Conservation (phyloP, 1,140 invertebrate species). For the Rhopalosiphum maidis region DNA sequence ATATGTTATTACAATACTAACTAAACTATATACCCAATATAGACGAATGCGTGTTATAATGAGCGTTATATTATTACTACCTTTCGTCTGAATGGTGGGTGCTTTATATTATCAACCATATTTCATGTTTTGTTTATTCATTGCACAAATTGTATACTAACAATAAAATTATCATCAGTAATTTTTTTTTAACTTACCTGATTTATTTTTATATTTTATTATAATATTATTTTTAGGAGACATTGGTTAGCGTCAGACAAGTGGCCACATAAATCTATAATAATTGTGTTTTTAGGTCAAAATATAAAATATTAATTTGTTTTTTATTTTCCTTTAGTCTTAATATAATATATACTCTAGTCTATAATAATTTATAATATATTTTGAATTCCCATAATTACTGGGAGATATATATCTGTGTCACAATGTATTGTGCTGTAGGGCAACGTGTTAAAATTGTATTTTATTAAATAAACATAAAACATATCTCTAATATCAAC, state of each 20-base stretch:
- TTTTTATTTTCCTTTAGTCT: neutral
- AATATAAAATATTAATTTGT: neutral
- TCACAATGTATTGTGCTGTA: neutral
- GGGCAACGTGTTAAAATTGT: neutral
- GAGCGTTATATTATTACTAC: neutral
- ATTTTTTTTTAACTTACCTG: neutral
- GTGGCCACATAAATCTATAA: neutral
- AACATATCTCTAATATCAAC: neutral
- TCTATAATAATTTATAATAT: neutral
- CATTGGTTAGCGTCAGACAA: neutral
- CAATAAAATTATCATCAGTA: neutral
- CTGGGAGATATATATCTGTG: neutral
- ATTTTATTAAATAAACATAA: slow-evolving; percentile 1
- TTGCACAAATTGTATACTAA: neutral
- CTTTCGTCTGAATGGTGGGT: neutral
- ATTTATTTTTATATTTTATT: neutral
- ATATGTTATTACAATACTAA: neutral
- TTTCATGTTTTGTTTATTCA: neutral
- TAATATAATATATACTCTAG: neutral
- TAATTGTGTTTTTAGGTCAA: neutral
- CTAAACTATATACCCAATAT: neutral
- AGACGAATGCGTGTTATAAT: neutral
- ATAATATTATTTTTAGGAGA: neutral
- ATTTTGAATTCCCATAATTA: neutral
- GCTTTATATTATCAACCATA: neutral